A percentile compares a stretch with the other conserved stretches of the same genome.
Conservation (phyloP, 2,888 invertebrate species). For the Ennomos fuscantarius region DNA sequence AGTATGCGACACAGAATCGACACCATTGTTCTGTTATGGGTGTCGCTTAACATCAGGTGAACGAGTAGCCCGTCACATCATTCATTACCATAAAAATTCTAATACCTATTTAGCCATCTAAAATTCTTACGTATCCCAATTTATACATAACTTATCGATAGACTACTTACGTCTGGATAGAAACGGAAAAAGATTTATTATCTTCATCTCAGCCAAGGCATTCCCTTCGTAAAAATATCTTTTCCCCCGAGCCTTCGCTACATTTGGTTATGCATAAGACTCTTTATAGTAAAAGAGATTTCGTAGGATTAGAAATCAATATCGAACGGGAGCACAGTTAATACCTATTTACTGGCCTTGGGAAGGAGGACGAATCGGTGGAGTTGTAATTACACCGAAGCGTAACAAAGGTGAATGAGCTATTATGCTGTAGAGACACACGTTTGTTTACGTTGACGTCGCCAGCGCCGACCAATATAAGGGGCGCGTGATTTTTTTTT, state of each 20-base stretch:
- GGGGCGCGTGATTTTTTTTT: too few relatives aligned
- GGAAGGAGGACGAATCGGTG: constrained; percentile 31
- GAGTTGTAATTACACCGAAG: constrained; percentile 43
- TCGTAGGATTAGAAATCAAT: constrained; percentile 48
- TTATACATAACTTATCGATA: background rate
- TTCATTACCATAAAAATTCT: too few relatives aligned
- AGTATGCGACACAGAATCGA: too few relatives aligned
- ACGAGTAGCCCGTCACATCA: too few relatives aligned
- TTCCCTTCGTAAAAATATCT: constrained; percentile 16
- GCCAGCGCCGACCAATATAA: too few relatives aligned
- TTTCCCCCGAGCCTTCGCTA: constrained; percentile 15
- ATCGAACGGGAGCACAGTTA: constrained; percentile 52
- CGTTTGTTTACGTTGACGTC: too few relatives aligned
- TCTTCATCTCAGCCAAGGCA: constrained; percentile 10
- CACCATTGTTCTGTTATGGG: too few relatives aligned
- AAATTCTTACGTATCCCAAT: too few relatives aligned
- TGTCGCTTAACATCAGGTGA: too few relatives aligned
- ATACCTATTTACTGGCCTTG: constrained; percentile 48
- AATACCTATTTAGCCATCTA: too few relatives aligned
- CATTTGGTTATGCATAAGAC: constrained; percentile 28
- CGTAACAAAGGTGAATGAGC: constrained; percentile 1
- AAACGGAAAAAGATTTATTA: constrained; percentile 25
- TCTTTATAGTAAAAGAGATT: constrained; percentile 26
- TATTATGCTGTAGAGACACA: too few relatives aligned
- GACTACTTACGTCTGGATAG: background rate